Evolutionary conservation across 2,113 vertebrate species (phyloP), one percentile per base, ranked within the genome.

Genomic region (Aphelocoma coerulescens): DNA sequence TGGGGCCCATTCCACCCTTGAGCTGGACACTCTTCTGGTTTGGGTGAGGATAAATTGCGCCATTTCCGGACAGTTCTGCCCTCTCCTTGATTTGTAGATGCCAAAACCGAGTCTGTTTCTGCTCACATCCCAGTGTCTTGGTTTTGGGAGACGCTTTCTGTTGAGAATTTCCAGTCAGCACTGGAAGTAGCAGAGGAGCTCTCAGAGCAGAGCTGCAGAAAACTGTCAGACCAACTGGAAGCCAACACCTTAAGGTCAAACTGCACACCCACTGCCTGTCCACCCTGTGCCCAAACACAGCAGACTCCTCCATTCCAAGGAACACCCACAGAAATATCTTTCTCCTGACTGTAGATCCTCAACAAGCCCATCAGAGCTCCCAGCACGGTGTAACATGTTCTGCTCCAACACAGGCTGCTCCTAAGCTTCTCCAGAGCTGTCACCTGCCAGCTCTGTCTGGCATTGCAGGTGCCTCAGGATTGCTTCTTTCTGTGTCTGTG

Each of bases 251-350:
- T 11, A 4, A 46, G 20, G 63, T 33, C 52, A 71, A 82, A 57
- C 48, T 67, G 57, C 65, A 68, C 3, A 3, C 30, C 57, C 82
- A 55, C 44, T 41, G 67, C 49, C 83, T 51, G 62, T 6, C 44
- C 32, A 73, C 51, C 41, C 51, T 27, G 20, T 83, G 46, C 46
- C 73, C 84, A 85, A 87, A 74, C 71, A 51, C 73, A 66, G 78
- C 1, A 1, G 7, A 13, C 85, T 74, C 90, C 89, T 76, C 18
- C 0, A 4, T 54, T 49, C 48, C 89, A 89, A 55, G 61, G 30
- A 89, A 71, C 87, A 87, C 41, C 51, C 89, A 89, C 26, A 66
- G 23, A 91, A 80, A 89, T 96, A 74, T 35, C 63, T 92, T 87
- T 67, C n/a, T 14, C 51, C 16, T 78, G 77, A 72, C 35, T 75